Conservation (phyloP, 23 tunicate species). For the Aplidium turbinatum region DNA sequence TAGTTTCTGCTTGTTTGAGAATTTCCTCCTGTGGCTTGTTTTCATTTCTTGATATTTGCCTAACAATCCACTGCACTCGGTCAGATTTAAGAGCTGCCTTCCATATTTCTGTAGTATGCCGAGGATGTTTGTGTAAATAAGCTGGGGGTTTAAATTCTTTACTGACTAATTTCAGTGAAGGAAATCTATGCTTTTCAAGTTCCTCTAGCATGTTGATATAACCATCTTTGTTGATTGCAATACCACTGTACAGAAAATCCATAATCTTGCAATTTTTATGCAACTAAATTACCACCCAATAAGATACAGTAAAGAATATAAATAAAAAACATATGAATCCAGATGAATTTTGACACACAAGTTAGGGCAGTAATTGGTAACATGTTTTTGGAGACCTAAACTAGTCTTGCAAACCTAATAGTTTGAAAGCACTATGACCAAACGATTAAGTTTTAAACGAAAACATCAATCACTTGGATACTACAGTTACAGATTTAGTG, state of each 20-base stretch:
- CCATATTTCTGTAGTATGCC: constrained; percentile 66
- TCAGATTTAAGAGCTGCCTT: constrained; percentile 73
- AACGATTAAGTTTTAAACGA: too few relatives aligned
- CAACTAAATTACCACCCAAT: too few relatives aligned
- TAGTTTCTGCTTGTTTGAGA: constrained; percentile 50
- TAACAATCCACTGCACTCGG: constrained; percentile 77
- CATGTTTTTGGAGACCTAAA: too few relatives aligned
- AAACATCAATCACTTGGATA: too few relatives aligned
- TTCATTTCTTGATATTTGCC: constrained; percentile 63
- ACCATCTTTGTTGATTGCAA: constrained; percentile 33
- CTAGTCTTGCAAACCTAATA: too few relatives aligned
- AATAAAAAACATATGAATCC: too few relatives aligned
- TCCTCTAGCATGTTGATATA: constrained; percentile 63
- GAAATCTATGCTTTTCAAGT: constrained; percentile 40
- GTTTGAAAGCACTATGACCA: too few relatives aligned
- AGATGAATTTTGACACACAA: too few relatives aligned
- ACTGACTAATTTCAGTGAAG: constrained; percentile 35
- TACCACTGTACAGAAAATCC: constrained; percentile 46
- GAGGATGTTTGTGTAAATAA: constrained; percentile 39
- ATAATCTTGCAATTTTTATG: too few relatives aligned
- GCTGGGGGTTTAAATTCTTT: constrained; percentile 39
- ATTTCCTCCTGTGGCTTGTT: constrained; percentile 35
- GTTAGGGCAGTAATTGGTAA: too few relatives aligned
- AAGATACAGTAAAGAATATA: too few relatives aligned
- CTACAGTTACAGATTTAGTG: too few relatives aligned